Evolutionary conservation across 2,888 invertebrate species (phyloP).

Genomic region (Orthosia cruda): DNA sequence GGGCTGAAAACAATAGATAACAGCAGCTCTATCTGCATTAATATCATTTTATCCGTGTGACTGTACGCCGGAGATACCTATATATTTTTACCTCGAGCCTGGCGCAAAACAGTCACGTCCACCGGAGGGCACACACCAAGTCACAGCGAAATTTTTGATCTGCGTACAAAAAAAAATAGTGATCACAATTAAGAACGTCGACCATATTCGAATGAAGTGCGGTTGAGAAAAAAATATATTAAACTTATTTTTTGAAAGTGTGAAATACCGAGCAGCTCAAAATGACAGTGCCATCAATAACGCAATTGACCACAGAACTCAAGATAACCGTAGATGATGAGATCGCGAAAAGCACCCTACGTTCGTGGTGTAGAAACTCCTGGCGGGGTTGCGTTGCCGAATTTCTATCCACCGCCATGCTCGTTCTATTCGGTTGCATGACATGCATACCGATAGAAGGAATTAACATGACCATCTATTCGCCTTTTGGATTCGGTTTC

Average conservation of each 20-base stretch:
- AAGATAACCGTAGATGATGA: conserved; percentile 62
- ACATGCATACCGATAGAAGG: conserved; percentile 91
- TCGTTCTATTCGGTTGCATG: conserved; percentile 95
- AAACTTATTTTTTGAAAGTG: conserved; percentile 26
- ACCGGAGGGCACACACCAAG: conserved; percentile 43
- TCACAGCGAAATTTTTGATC: conserved; percentile 46
- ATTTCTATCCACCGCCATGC: conserved; percentile 93
- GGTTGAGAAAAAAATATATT: conserved; percentile 23
- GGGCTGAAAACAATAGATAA: conserved; percentile 60
- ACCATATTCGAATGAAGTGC: conserved; percentile 55
- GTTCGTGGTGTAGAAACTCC: conserved; percentile 72
- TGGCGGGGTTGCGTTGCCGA: conserved; percentile 90
- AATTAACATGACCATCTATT: conserved; percentile 87
- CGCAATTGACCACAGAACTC: conserved; percentile 65
- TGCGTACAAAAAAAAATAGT: conserved; percentile 37
- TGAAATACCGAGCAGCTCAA: conserved; percentile 25
- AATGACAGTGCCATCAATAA: conserved; percentile 58
- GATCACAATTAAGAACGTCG: conserved; percentile 51
- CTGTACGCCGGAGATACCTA: conserved; percentile 64
- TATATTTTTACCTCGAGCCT: conserved; percentile 69
- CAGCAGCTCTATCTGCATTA: conserved; percentile 55
- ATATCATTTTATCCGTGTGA: conserved; percentile 68
- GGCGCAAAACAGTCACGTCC: conserved; percentile 72
- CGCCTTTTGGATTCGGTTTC: conserved; percentile 93
- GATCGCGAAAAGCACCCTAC: conserved; percentile 43